Evolutionary conservation across 2,797 vertebrate species (phyloP), one percentile per base, ranked within the genome.

Genomic region (Bryconaethiops microstoma): DNA sequence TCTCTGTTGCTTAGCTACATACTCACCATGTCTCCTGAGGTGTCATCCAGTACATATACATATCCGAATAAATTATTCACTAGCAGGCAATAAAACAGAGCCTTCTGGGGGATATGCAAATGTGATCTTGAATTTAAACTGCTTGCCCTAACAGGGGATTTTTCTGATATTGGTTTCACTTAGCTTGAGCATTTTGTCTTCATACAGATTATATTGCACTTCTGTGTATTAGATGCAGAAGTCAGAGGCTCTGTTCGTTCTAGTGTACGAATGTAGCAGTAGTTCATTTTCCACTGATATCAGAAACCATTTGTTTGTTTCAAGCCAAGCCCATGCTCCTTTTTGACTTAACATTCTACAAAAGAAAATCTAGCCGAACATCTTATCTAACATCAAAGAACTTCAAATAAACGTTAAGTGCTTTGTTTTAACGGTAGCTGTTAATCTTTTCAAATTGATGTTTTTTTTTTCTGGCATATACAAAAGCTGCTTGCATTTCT

Each of bases 1-100:
- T 89, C 85, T 74, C 85, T 82, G 92, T 95, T 94, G 93, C 94
- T 94, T 92, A 92, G 93, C 88, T 93, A 93, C 93, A 88, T 91
- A 86, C 89, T 72, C 89, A 91, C 90, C 90, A 88, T 82, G 84
- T 88, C 92, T 93, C 89, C 79, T 82, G 88, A 90, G 91, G 91
- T 86, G 87, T 83, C 79, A 83, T 87, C 86, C 88, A 64, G 88
- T 91, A 89, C 90, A 93, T 92, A 90, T 89, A 91, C 91, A 92
- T 90, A 90, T 86, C 84, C 84, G 86, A 74, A 92, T 94, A 89
- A 92, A 90, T 92, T 92, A 92, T 94, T 94, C 90, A 93, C 85
- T 54, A 87, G 87, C 86, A 86, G 81, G 87, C 85, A 86, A 86
- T 86, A 80, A 84, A 59, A 50, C 57, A 25, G 75, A 65, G 59